Conservation (phyloP, 1,140 invertebrate species). For the Rhysida immarginata region DNA sequence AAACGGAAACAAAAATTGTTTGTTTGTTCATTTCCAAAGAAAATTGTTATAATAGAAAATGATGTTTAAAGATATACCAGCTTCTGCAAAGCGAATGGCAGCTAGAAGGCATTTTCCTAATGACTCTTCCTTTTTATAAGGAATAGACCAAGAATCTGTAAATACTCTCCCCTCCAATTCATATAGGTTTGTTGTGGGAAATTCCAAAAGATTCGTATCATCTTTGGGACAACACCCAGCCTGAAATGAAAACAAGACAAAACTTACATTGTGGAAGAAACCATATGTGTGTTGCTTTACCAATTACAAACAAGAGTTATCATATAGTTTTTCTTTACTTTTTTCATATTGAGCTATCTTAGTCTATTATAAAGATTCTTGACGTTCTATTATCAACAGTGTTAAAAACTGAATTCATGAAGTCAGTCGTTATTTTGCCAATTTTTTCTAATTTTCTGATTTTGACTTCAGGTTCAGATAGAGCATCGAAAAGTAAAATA, state of each 20-base stretch:
- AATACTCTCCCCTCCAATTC: conserved; percentile 38
- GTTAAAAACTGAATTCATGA: no score
- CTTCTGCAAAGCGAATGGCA: conserved; percentile 31
- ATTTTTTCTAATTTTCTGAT: no score
- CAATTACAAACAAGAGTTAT: no score
- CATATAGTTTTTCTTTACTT: no score
- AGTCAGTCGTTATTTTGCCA: no score
- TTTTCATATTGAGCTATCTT: no score
- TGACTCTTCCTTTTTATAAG: conserved; percentile 39
- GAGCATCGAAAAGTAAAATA: no score
- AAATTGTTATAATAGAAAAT: conserved; percentile 6
- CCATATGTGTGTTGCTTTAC: no score
- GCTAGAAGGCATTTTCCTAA: conserved; percentile 36
- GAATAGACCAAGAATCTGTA: conserved; percentile 40
- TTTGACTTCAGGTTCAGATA: no score
- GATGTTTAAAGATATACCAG: conserved; percentile 27
- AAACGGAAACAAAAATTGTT: neutral
- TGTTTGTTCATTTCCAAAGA: neutral
- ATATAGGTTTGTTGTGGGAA: conserved; percentile 37
- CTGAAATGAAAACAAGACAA: neutral
- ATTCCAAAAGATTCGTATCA: conserved; percentile 23
- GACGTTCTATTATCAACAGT: no score
- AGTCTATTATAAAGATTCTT: no score
- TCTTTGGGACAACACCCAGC: neutral
- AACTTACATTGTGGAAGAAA: neutral